phyloP scores from a whole-genome alignment of 2,888 invertebrate genomes.

The Cordilura impudica region DNA sequence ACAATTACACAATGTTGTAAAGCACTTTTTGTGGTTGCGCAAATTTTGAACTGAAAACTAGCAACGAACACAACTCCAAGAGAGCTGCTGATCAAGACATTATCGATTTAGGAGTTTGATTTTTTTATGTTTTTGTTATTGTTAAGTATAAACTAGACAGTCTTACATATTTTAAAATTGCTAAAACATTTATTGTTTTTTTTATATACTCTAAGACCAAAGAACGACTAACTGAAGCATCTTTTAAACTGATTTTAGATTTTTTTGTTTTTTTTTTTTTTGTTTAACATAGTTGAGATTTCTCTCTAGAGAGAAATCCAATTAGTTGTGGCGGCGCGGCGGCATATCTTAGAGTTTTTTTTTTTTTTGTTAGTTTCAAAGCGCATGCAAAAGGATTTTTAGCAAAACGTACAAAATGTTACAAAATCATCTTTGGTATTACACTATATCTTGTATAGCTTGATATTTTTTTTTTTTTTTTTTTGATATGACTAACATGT shows the following conservation, averaged over 20 bases:
- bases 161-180: conserved; percentile 58
- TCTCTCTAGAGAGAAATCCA: conserved; percentile 75
- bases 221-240: conserved; percentile 36
- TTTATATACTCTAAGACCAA: background rate
- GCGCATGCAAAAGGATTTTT: conserved; percentile 71
- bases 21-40: conserved; percentile 61
- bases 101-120: conserved; percentile 67
- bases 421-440: background rate
- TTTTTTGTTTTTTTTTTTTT: conserved; percentile 9
- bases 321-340: conserved; percentile 73
- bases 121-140: conserved; percentile 17
- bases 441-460: background rate
- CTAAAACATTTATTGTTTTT: conserved; percentile 57
- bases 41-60: conserved; percentile 5
- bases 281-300: conserved; percentile 30
- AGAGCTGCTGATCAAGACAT: conserved; percentile 73
- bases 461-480: too few relatives aligned
- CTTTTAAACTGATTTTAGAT: conserved; percentile 48
- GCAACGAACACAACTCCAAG: background rate
- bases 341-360: conserved; percentile 67
- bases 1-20: conserved; percentile 65
- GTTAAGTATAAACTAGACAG: conserved; percentile 33
- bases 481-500: conserved; percentile 47
- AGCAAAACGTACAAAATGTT: background rate
- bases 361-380: conserved; percentile 8